A percentile compares a stretch with the other conserved stretches of the same genome.
phyloP scores from a whole-genome alignment of 1,140 invertebrate genomes.

The Bursaphelenchus mucronatus region DNA sequence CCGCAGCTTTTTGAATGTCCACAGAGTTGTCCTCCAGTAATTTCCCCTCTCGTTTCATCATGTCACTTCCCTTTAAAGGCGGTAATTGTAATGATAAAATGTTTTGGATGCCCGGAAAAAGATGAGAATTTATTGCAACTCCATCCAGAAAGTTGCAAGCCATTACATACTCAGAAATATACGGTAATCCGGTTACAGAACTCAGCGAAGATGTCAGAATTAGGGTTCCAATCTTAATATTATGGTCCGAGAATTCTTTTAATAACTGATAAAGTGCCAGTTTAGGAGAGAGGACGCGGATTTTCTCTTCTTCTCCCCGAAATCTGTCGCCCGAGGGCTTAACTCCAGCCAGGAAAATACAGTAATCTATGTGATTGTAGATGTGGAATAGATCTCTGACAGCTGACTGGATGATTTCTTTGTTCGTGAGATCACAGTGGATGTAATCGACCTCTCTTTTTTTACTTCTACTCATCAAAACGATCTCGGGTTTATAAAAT shows the following conservation, averaged over 20 bases:
- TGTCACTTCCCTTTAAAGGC: constrained; percentile 28
- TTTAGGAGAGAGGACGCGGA: no score
- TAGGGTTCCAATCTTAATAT: constrained; percentile 25
- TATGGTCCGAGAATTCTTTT: constrained; percentile 12
- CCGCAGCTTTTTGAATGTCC: constrained; percentile 10
- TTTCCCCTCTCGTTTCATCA: constrained; percentile 19
- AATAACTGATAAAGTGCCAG: no score
- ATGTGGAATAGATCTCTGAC: no score
- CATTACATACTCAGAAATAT: constrained; percentile 34
- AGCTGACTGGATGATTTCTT: no score
- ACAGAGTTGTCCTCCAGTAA: constrained; percentile 31
- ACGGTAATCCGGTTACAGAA: constrained; percentile 33
- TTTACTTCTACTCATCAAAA: no score
- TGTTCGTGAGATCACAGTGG: no score
- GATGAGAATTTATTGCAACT: constrained; percentile 9
- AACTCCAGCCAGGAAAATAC: no score
- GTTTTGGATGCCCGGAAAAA: constrained; percentile 7
- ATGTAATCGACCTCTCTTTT: no score
- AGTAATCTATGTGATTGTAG: no score
- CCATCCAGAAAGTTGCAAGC: constrained; percentile 44
- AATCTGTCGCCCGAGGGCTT: no score
- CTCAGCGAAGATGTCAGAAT: constrained; percentile 44
- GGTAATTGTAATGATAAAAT: constrained; percentile 40
- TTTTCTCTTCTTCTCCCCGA: no score
- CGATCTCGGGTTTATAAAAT: no score